A percentile compares a stretch with the other conserved stretches of the same genome.
Conservation (phyloP, 2,113 vertebrate species). For the Podilymbus podiceps region DNA sequence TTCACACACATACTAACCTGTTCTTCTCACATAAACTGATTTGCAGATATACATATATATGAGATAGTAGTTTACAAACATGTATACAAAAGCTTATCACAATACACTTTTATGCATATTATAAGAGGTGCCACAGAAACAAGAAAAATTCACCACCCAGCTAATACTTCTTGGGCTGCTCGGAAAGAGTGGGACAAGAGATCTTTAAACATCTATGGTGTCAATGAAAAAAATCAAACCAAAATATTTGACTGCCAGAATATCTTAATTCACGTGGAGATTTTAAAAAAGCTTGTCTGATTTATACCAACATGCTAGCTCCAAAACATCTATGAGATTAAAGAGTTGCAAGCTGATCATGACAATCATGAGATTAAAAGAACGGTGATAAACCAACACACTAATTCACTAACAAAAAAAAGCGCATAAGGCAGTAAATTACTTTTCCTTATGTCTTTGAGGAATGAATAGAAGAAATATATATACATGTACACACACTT, state of each 20-base stretch:
- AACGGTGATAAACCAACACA: background rate
- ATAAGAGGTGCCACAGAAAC: background rate
- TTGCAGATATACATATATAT: background rate
- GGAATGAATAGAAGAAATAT: background rate
- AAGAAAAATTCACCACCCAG: background rate
- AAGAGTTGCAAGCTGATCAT: background rate
- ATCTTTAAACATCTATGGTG: background rate
- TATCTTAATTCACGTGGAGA: background rate
- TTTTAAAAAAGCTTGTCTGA: background rate
- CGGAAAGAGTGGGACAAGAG: background rate
- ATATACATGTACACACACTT: background rate
- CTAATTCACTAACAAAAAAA: background rate
- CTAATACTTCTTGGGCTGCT: background rate
- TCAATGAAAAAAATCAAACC: background rate
- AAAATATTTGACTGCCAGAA: background rate
- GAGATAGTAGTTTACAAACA: background rate
- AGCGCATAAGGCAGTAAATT: background rate
- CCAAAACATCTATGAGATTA: background rate
- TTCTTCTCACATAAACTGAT: background rate
- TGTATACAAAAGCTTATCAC: background rate
- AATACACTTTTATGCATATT: background rate
- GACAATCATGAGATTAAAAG: background rate
- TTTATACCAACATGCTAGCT: background rate
- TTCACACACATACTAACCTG: background rate
- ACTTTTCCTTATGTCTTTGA: background rate